Evolutionary conservation across 1,140 invertebrate genomes (phyloP).

Genomic region (Pseudoatta argentina): DNA sequence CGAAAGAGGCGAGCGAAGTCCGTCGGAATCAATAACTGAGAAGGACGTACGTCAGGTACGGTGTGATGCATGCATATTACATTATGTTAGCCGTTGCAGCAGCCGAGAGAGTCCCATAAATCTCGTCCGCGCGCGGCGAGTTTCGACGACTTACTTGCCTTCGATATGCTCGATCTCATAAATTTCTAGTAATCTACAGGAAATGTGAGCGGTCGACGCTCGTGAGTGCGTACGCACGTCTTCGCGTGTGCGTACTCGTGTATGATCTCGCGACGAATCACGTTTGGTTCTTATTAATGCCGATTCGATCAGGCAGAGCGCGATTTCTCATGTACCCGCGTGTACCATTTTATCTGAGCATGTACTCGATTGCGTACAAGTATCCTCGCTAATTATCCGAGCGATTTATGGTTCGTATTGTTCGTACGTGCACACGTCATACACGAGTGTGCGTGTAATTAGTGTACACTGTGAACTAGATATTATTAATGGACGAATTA

Average conservation of each 20-base stretch:
- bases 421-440: conserved; percentile 23
- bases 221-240: neutral
- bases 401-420: conserved; percentile 66
- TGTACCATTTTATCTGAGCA: neutral
- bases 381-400: conserved; percentile 52
- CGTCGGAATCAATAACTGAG: conserved; percentile 53
- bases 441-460: conserved; percentile 59
- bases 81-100: conserved; percentile 39
- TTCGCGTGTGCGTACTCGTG: no score
- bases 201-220: neutral
- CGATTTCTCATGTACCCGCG: conserved; percentile 33
- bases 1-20: conserved; percentile 54
- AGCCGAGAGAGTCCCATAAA: conserved; percentile 50
- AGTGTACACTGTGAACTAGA: conserved; percentile 45
- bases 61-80: conserved; percentile 64
- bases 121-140: conserved; percentile 55
- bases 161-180: conserved; percentile 62
- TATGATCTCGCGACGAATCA: neutral
- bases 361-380: conserved; percentile 15
- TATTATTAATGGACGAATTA: conserved; percentile 68
- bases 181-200: conserved; percentile 54
- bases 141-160: conserved; percentile 70
- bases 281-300: conserved; percentile 24
- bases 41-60: conserved; percentile 62
- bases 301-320: conserved; percentile 37